Evolutionary conservation across 2,888 invertebrate species (phyloP).

Genomic region (Tetragnatha montana): DNA sequence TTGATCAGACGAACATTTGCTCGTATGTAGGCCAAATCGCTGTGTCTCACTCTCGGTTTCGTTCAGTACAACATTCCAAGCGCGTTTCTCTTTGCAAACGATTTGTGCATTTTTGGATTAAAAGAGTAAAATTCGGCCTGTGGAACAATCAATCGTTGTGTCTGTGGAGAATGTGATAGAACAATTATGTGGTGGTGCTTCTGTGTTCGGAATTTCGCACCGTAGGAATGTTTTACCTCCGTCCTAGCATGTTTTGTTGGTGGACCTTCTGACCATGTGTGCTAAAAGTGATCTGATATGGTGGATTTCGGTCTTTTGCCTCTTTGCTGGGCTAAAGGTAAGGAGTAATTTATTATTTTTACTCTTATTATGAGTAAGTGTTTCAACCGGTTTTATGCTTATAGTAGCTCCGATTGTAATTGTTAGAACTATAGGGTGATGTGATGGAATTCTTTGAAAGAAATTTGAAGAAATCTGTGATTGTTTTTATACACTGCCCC

Average conservation of each 20-base stretch:
- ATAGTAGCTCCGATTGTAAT: too few relatives aligned
- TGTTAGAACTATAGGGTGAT: background rate
- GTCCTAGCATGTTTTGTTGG: background rate
- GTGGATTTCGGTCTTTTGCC: background rate
- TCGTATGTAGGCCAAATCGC: background rate
- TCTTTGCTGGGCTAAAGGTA: background rate
- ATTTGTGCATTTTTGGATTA: background rate
- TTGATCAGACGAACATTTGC: background rate
- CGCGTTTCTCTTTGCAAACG: background rate
- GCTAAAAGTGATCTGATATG: background rate
- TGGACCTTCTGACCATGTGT: constrained; percentile 5
- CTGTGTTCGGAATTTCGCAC: background rate
- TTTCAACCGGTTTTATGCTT: background rate
- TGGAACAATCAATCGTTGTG: background rate
- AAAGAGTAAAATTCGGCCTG: background rate
- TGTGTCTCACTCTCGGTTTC: background rate
- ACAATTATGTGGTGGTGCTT: background rate
- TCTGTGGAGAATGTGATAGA: background rate
- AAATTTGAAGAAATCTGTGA: too few relatives aligned
- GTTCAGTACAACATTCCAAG: background rate
- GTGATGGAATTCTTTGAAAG: too few relatives aligned
- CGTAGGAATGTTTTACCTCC: background rate
- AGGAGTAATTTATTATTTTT: background rate
- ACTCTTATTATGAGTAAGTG: background rate
- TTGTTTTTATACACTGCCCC: too few relatives aligned